These are phyloP conservation scores for Mimas tiliae DNA, from an alignment of 2,888 invertebrate genomes.

Conservation along the genomic window DNA sequence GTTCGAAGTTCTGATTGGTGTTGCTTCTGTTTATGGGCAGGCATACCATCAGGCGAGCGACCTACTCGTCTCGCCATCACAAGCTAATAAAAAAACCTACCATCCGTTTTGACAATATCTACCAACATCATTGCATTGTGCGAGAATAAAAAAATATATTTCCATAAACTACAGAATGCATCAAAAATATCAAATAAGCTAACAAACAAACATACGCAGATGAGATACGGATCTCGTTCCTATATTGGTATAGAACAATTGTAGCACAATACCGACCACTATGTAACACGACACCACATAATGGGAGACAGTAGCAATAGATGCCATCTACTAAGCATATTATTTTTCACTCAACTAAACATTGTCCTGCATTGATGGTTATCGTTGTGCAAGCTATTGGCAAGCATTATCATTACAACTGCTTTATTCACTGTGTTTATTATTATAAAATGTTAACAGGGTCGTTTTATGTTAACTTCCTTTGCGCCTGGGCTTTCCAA, in stretches of 20 bases:
- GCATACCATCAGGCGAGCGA: no score
- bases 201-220: conserved; percentile 13
- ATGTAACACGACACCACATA: conserved; percentile 56
- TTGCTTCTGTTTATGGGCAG: no score
- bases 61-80: no score
- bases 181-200: conserved; percentile 20
- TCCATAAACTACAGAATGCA: not conserved
- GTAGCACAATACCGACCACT: conserved; percentile 26
- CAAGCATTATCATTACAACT: not conserved
- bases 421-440: not conserved
- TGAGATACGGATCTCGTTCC: conserved; percentile 4
- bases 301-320: conserved; percentile 52
- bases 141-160: not conserved
- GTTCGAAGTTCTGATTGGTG: no score
- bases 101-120: no score
- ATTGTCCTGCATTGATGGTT: conserved; percentile 11
- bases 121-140: not conserved
- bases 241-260: conserved; percentile 12
- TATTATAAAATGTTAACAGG: not conserved
- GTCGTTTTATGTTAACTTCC: no score
- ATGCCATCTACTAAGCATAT: conserved; percentile 75
- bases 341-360: conserved; percentile 78
- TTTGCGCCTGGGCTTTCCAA: no score
- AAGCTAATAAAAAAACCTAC: no score
- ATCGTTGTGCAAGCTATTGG: conserved; percentile 21